Conservation (phyloP, 2,113 vertebrate genomes). For the Sinocyclocheilus grahami region DNA sequence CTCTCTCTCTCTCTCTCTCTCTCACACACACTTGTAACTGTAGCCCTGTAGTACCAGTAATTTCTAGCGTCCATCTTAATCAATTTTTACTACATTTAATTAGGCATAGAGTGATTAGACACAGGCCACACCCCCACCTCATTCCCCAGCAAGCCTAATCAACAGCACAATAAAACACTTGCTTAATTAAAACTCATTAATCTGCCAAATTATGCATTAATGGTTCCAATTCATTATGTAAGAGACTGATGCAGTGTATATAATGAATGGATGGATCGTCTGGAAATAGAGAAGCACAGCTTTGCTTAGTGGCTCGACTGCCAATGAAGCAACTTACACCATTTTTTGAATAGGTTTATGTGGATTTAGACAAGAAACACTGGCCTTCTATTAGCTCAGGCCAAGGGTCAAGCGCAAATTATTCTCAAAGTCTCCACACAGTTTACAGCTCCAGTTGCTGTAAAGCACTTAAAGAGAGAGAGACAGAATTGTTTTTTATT, state of each 20-base stretch:
- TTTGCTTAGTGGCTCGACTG: neutral
- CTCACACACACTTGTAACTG: constrained; percentile 13
- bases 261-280: constrained; percentile 56
- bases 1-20: too few relatives aligned
- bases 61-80: constrained; percentile 8
- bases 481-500: too few relatives aligned
- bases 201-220: constrained; percentile 66
- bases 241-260: constrained; percentile 66
- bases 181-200: constrained; percentile 72
- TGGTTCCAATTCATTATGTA: constrained; percentile 69
- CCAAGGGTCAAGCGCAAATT: neutral
- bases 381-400: constrained; percentile 1
- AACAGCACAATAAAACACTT: constrained; percentile 65
- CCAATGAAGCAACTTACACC: neutral
- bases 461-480: neutral
- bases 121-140: constrained; percentile 55
- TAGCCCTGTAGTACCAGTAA: neutral
- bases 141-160: constrained; percentile 60
- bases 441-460: neutral
- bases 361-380: neutral
- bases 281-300: constrained; percentile 14
- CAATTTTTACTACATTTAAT: constrained; percentile 54
- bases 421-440: neutral
- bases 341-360: neutral
- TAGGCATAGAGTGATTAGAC: constrained; percentile 59